Base-by-base conservation (phyloP, 2,888 invertebrate species). In the Calameuta pallipes region DNA sequence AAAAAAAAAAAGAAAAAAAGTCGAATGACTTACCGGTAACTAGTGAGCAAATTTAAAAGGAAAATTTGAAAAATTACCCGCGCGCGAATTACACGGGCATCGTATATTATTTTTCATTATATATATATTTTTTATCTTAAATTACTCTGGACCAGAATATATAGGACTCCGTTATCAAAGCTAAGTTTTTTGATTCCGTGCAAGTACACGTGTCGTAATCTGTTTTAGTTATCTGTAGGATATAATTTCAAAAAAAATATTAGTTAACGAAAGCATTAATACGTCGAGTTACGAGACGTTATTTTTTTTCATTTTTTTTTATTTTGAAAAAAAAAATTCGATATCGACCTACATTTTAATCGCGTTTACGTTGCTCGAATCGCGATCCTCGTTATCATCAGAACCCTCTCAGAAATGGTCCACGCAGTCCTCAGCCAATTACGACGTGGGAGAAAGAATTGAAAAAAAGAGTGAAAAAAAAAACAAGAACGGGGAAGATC, bases 361-460 rank as follows among this genome's bases (percentile, higher is more conserved):
- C 56, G 56, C 56, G 56, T 56, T 56, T 23, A 15, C 23, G 1
- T 9, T 15, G 23, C 56, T 56, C 23, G 23, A 15, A 9, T 56
- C 23, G 56, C 23, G 56, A 56, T 23, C 23, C 23, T 56, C 23
- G 56, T 56, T 56, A 56, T 56, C 56, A 23, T 71, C 31, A 71
- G 35, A 75, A 68, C 35, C 79, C 79, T 80, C 56, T 82, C 89
- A 88, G 86, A 87, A 89, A 89, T 89, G 90, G 88, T 90, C 90
- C 90, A 89, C 86, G 87, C 89, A 90, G 90, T 90, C 89, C 88
- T 90, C 86, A 80, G 79, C 79, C 82, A 78, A 78, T 81, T 79
- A 15, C 71, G 13, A 31, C 71, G 33, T 71, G 34, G 56, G 56
- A 56, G 56, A 56, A 56, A 56, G 23, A 9, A 9, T 56, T 9